Percentiles rank a stretch among this genome's conserved stretches.
These are phyloP conservation scores for Thunnus albacares DNA, from an alignment of 2,797 vertebrate genomes.

Conservation along the genomic window DNA sequence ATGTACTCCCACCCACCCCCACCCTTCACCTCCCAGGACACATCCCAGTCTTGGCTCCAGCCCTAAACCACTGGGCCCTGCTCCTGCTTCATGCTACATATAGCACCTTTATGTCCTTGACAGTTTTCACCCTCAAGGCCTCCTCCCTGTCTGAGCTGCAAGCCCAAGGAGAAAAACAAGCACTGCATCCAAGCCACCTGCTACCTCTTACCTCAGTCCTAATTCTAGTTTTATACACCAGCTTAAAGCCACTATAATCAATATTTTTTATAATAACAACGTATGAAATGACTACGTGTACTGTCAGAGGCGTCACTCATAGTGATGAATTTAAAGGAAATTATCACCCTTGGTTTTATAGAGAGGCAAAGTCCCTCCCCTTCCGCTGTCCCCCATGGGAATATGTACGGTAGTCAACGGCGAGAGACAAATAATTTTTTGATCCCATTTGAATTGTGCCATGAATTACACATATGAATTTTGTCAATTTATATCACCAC, in stretches of 20 bases:
- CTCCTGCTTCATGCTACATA: neutral
- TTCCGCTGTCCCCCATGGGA: too few relatives aligned
- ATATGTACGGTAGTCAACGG: too few relatives aligned
- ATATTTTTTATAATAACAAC: neutral
- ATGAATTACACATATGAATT: too few relatives aligned
- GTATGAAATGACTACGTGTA: neutral
- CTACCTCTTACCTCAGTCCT: neutral
- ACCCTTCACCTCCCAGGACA: constrained; percentile 15
- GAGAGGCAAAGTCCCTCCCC: too few relatives aligned
- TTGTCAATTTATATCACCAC: too few relatives aligned
- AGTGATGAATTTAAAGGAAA: neutral
- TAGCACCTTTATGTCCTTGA: constrained; percentile 32
- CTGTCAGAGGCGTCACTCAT: neutral
- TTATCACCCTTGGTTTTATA: too few relatives aligned
- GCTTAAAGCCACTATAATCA: neutral
- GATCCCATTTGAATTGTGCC: too few relatives aligned
- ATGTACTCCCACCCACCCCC: constrained; percentile 5
- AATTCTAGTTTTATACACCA: constrained; percentile 8
- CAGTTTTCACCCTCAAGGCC: constrained; percentile 38
- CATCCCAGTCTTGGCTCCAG: constrained; percentile 20
- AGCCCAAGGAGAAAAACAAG: constrained; percentile 31
- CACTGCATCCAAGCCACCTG: constrained; percentile 37
- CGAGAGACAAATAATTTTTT: too few relatives aligned
- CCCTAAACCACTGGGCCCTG: constrained; percentile 3
- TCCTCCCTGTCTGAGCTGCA: constrained; percentile 24